Base-by-base conservation (phyloP, 2,888 invertebrate species). In the Drosophila putrida region DNA sequence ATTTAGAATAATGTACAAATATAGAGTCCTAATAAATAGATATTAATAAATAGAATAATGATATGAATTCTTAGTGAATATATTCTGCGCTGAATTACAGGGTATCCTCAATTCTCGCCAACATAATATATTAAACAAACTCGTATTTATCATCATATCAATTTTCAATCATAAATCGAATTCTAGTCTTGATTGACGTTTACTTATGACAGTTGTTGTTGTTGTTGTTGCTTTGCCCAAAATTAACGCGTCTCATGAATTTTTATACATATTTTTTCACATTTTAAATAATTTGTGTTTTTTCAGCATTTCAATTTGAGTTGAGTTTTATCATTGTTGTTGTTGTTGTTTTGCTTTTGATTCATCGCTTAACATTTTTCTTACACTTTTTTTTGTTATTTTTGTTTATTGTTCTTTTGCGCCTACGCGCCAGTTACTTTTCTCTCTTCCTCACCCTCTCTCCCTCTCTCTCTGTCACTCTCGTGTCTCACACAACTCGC, bases 361-460 rank as follows among this genome's bases (percentile, higher is more conserved):
- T 78, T 78, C 73, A 75, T 68, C 41, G 63, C 38, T 50, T 0
- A 61, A 57, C 60, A 78, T 71, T 62, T 82, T 58, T 67, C 47
- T 15, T 38, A 36, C 33, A 20, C 35, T 39, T 10, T 15, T 25
- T 20, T 27, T 63, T 49, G 13, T 39, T 41, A 4, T 39, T 25
- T 38, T 49, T 59, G 57, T 67, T 75, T 74, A 66, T 74, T 85
- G 66, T 82, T 71, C 67, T 84, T 63, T 44, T 47, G 65, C 80
- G 67, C 81, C 81, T 75, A 75, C 80, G 81, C 79, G 57, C 73
- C 59, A 65, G 62, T 74, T 75, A 63, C 61, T 58, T 46, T 20
- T 20, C 20, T 20, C 20, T 20, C 20, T 3, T 3, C 20, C 20
- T 20, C 20, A 3, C 20, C 3, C 20, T 20, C 20, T 20, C 20